Base-by-base conservation (phyloP, 2,113 vertebrate genomes). In the Bos javanicus region DNA sequence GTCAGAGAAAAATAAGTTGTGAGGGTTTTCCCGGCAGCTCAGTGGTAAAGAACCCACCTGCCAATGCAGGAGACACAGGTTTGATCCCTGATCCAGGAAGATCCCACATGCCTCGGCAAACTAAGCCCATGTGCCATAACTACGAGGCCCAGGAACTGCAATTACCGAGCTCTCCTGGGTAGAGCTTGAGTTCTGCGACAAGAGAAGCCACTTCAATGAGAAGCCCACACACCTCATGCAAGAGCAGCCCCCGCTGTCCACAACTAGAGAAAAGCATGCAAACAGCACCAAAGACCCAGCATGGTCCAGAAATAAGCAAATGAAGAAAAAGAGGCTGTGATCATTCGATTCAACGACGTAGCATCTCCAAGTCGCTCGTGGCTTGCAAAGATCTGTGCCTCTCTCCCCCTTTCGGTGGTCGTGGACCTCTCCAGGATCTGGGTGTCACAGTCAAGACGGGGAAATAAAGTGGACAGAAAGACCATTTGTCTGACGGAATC, bases 191-290 rank as follows among this genome's bases (percentile, higher is more conserved):
- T 23, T 36, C 19, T 23, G 10, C n/a, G 11, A 2, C n/a, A 12
- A 17, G 30, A n/a, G 62, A 64, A 64, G 30, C 62, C 30, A 4
- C 7, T 3, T 3, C 30, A 4, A n/a, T 11, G 67, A 71, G 19
- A 36, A 71, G 10, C 19, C n/a, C 10, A 12, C 4, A 3, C 10
- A 23, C 10, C 0, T 0, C 5, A 6, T 0, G 0, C n/a, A 12
- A 71, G 19, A 71, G 9, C 3, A 39, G 67, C 67, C 19, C 10
- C 64, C 19, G 0, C 67, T 71, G 64, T 3, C n/a, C 67, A 71
- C n/a, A 39, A 39, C 67, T 12, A 39, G n/a, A 71, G 28, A 33
- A 62, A 16, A 62, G 19, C n/a, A 71, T 0, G 10, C n/a, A 71
- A 39, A 39, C 5, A 39, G n/a, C 0, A 0, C 21, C 0, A 0